Base-by-base conservation (phyloP, 2,113 vertebrate species). In the Gnathonemus echidnorhynchus region DNA sequence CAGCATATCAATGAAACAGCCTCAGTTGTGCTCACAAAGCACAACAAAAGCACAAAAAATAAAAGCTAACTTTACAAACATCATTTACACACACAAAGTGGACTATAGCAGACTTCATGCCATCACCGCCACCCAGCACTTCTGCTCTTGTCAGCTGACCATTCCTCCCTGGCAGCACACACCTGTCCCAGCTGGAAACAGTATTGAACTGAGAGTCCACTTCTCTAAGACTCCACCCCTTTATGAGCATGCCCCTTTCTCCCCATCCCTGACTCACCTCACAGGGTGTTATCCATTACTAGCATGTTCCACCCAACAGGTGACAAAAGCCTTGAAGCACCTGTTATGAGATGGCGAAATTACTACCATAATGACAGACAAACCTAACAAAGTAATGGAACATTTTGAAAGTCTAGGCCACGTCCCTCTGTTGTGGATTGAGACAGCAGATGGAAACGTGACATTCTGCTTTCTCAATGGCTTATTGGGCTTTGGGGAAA, bases 21-120 rank as follows among this genome's bases (percentile, higher is more conserved):
- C 49, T 53, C 88, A 83, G 31, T 49, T 89, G 27, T 83, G 35
- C 31, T 80, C 48, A 80, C 74, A 89, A n/a, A 46, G n/a, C n/a
- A n/a, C n/a, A n/a, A n/a, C n/a, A n/a, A n/a, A n/a, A n/a, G n/a
- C n/a, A n/a, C n/a, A 50, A 31, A 21, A 45, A 21, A 53, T 53
- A 53, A 53, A 21, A 5, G 4, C 17, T 19, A 24, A 56, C 19
- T 56, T 56, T 21, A 58, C 35, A 39, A 88, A 53, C 27, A 58
- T 7, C 35, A 58, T 88, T 88, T 88, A 45, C 53, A 21, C 53
- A 24, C 19, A 62, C 56, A 27, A 5, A 13, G 62, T 70, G 62
- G n/a, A 10, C 10, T 9, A 31, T 11, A 70, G 62, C 27, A 13
- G n/a, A 70, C n/a, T 31, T 70, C 27, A 31, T 70, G 62, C 62